Evolutionary conservation across 2,113 vertebrate genomes (phyloP).

Genomic region (cattle (Bos taurus)): ARS-UCD2.0 NC_037337.1:80078001-80078500

Average conservation of each 20-base stretch:
- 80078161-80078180: not conserved
- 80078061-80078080: not conserved
- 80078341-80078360: not conserved
- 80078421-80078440: not conserved
- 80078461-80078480: not conserved
- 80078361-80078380: not conserved
- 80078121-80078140: not conserved
- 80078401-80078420: not conserved
- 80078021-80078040: not conserved
- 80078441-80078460: not conserved
- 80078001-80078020: not conserved
- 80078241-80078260: not conserved
- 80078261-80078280: not conserved
- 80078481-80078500: not conserved
- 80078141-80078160: not conserved
- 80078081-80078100: not conserved
- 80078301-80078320: not conserved
- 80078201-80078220: not conserved
- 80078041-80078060: not conserved
- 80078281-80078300: not conserved
- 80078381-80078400: not conserved
- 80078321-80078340: not conserved
- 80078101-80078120: not conserved
- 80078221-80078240: not conserved
- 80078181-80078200: not conserved